Base-by-base conservation (phyloP, 2,888 invertebrate species). In the Drosophila nigricruria region DNA sequence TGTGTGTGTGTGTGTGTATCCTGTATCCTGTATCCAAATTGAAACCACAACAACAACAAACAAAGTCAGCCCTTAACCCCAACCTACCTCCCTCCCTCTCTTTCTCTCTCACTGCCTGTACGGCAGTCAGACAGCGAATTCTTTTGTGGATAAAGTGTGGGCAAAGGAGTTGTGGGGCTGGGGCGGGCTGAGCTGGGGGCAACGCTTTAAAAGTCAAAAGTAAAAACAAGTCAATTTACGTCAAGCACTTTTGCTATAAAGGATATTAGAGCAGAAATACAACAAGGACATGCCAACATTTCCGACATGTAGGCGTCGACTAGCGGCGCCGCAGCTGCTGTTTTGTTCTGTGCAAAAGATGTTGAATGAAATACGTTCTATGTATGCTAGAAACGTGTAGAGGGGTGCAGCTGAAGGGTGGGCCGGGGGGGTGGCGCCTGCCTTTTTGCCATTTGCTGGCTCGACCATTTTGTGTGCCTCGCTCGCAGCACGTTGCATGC, bases 201-300 rank as follows among this genome's bases (percentile, higher is more conserved):
- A 75, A 70, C 72, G 88, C 81, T 88, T 89, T 86, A 89, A 89
- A 89, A 87, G 89, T 88, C 88, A 89, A 88, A 87, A 87, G 86
- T 88, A 89, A 88, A 88, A 88, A 89, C 87, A 88, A 88, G 87
- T 89, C 87, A 88, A 88, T 88, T 88, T 88, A 88, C 87, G 87
- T 88, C 87, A 89, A 88, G 88, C 87, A 89, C 86, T 86, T 88
- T 88, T 88, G 86, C 89, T 86, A 89, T 88, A 89, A 88, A 89
- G 89, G 87, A 88, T 88, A 88, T 89, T 88, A 89, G 89, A 85
- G 89, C 80, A 81, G 88, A 89, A 87, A 87, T 87, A 87, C 86
- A 87, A 89, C 86, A 89, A 87, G 88, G 86, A 87, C 86, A 87
- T 87, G 86, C 86, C 86, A 87, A 89, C 86, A 89, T 87, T 87